Evolutionary conservation across 2,113 vertebrate genomes (phyloP).

Genomic region (Hassar affinis): DNA sequence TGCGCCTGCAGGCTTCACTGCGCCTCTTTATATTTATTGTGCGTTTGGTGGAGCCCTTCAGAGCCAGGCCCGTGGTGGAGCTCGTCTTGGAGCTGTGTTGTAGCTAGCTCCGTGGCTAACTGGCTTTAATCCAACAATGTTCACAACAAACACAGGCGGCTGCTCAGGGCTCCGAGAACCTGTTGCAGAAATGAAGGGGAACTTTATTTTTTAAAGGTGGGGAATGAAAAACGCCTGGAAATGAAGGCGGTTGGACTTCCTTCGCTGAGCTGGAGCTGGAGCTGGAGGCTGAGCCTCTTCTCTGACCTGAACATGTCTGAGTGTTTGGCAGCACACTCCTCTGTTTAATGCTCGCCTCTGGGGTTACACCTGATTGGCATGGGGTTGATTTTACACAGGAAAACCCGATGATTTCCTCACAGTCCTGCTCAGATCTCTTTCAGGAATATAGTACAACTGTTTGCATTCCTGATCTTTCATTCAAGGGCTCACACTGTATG

Average conservation of each 20-base stretch:
- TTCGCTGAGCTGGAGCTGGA: background rate
- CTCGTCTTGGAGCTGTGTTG: background rate
- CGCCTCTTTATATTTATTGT: background rate
- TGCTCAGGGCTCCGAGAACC: conserved; percentile 1
- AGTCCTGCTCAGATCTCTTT: background rate
- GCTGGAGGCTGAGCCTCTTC: background rate
- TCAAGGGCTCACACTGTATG: background rate
- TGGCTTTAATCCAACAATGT: conserved; percentile 31
- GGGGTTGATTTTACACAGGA: background rate
- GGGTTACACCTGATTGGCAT: background rate
- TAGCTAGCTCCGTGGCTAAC: conserved; percentile 10
- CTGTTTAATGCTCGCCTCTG: background rate
- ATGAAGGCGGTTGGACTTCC: background rate
- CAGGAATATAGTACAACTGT: background rate
- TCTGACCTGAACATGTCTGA: background rate
- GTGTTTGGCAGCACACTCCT: background rate
- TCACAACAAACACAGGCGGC: conserved; percentile 27
- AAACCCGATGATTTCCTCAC: background rate
- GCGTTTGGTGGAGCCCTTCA: background rate
- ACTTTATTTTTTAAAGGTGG: background rate
- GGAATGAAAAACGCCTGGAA: too few species aligned
- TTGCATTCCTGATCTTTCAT: background rate
- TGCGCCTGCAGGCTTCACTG: too few species aligned
- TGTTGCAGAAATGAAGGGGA: conserved; percentile 8
- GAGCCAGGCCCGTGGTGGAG: conserved; percentile 3